Base-by-base conservation (phyloP, 2,888 invertebrate genomes). In the Callimorpha dominula region DNA sequence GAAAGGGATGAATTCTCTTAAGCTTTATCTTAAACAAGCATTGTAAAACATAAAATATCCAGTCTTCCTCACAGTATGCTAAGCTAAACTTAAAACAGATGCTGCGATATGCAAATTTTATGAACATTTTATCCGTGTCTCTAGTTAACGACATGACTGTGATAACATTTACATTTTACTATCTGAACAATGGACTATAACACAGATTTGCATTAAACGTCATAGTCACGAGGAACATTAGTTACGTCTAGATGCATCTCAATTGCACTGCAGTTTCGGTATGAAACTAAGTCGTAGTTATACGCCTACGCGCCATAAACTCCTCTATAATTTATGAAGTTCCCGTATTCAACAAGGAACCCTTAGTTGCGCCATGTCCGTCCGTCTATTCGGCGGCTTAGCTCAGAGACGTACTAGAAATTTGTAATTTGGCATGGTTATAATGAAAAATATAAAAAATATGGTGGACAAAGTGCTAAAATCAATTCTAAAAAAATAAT, bases 111-210 rank as follows among this genome's bases (percentile, higher is more conserved):
- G 77, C 40, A 74, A 84, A 84, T 86, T 85, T 81, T 74, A 87
- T 60, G 74, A 65, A 42, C 14, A 87, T 85, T 84, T 87, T 80
- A 80, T 82, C 75, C 72, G 70, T 69, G 66, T 76, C 76, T 78
- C 76, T 80, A 79, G 77, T 81, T 86, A 86, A 89, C 84, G 83
- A 73, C 81, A 81, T 73, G 78, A 73, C 72, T 72, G 79, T 81
- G 77, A 85, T 88, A 79, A 86, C 77, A 90, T 91, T 90, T 86
- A 83, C 90, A 91, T 90, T 87, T 88, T 86, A 87, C 84, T 83
- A 80, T 82, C 83, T 78, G 40, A 49, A 65, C 66, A 69, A 69
- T 62, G 69, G 66, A 54, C 40, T 67, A 46, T 46, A 49, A 49
- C 60, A 71, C 71, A 72, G 65, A 79, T 84, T 84, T 85, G 81